A percentile compares a stretch with the other conserved stretches of the same genome.
phyloP scores from a whole-genome alignment of 92 coral and sea anemone species.

The Epizoanthus stellaris region DNA sequence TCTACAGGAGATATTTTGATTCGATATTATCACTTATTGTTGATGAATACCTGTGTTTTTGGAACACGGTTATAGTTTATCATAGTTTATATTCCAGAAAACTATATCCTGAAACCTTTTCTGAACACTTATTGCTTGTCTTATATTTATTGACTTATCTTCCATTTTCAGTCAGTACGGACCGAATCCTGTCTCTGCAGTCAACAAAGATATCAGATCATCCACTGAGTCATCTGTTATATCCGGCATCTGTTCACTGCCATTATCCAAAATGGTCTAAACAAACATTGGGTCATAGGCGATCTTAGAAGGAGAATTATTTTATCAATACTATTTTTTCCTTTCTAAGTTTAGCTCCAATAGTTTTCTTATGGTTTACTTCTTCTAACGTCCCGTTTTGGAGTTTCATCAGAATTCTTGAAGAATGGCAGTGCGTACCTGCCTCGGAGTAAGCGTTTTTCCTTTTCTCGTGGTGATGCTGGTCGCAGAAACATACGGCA shows the following conservation, averaged over 20 bases:
- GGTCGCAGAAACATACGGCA: slow-evolving; percentile 7
- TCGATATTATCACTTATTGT: too few species aligned
- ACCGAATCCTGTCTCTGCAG: slow-evolving; percentile 6
- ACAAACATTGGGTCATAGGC: slow-evolving; percentile 46
- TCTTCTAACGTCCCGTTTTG: neutral
- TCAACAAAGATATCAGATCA: slow-evolving; percentile 23
- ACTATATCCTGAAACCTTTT: neutral
- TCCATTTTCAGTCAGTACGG: too few species aligned
- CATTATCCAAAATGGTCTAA: slow-evolving; percentile 10
- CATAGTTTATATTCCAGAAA: too few species aligned
- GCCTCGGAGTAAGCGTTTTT: neutral
- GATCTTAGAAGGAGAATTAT: neutral
- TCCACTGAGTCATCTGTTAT: slow-evolving; percentile 25
- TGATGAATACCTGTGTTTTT: too few species aligned
- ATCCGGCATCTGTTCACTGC: slow-evolving; percentile 38
- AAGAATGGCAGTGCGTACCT: slow-evolving; percentile 14
- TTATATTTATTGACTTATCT: too few species aligned
- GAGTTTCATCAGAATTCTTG: neutral
- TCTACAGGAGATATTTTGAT: too few species aligned
- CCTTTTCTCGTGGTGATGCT: neutral
- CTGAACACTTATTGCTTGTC: neutral
- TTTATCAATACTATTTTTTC: slow-evolving; percentile 20
- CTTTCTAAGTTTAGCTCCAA: neutral
- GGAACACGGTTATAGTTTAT: too few species aligned
- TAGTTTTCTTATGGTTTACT: slow-evolving; percentile 20